Evolutionary conservation across 2,888 invertebrate genomes (phyloP).

Genomic region (Cosmopolites sordidus): DNA sequence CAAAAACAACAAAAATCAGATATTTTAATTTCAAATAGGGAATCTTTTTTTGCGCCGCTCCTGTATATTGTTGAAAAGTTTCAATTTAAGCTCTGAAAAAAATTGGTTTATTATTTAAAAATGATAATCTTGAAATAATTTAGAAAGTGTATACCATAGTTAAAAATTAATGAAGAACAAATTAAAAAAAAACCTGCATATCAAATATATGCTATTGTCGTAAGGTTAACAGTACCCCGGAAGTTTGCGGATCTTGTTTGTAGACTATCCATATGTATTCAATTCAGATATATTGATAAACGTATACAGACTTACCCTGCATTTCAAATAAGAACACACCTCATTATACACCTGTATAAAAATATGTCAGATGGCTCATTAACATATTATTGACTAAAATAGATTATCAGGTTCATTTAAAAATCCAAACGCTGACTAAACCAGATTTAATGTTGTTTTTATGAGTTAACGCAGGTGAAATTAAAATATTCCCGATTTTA

Average conservation of each 20-base stretch:
- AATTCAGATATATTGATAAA: conserved; percentile 8
- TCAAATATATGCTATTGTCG: too few species aligned
- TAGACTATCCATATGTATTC: conserved; percentile 5
- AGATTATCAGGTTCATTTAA: neutral
- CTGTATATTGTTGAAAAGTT: too few species aligned
- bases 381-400: conserved; percentile 8
- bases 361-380: conserved; percentile 10
- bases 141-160: too few species aligned
- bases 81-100: too few species aligned
- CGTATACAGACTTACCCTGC: conserved; percentile 6
- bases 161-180: too few species aligned
- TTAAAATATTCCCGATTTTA: neutral
- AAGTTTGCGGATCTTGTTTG: conserved; percentile 4
- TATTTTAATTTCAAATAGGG: too few species aligned
- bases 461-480: neutral
- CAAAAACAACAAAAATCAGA: too few species aligned
- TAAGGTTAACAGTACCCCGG: neutral
- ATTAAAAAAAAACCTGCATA: too few species aligned
- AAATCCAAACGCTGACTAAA: neutral
- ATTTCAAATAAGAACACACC: conserved; percentile 4
- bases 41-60: too few species aligned
- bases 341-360: conserved; percentile 9
- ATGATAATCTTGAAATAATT: too few species aligned
- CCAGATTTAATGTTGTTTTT: neutral
- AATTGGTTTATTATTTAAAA: too few species aligned